Base-by-base conservation (phyloP, 2,888 invertebrate species). In the Anthrax anthrax region DNA sequence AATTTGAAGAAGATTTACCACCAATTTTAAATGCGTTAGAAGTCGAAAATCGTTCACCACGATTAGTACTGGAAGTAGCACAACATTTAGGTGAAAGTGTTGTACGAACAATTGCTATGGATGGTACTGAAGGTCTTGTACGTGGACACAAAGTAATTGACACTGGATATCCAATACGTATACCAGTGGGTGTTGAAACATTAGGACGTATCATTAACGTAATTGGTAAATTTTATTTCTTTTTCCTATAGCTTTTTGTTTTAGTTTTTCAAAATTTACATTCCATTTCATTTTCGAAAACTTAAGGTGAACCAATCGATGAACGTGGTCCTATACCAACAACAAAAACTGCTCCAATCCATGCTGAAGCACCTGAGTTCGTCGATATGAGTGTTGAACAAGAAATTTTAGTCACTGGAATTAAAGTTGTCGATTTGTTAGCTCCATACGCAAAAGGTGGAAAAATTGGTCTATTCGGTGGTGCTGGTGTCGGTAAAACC, bases 361-460 rank as follows among this genome's bases (percentile, higher is more conserved):
- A 91, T 62, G 83, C 82, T 43, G 90, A 91, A 56, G 90, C 91
- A 29, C 91, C 91, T 2, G 82, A 78, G 60, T 85, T 91, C 70
- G 80, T 82, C 13, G 89, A 91, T 32, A 84, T 92, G 81, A 87
- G 82, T 63, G 89, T 90, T 37, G 81, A 85, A 58, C 89, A 89
- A 58, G 85, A 88, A 64, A 83, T 91, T 64, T 69, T 92, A 51
- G 87, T 81, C 47, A 77, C 58, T 0, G 94, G 94, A 48, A 94
- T 92, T 63, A 94, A 92, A 70, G 92, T 94, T 51, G 91, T 94
- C 46, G 94, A 94, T 69, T 72, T 94, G 49, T 73, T 94, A 51
- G 92, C 91, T 49, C 92, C 92, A 4, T 95, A 94, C 65, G 88
- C 81, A 42, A 94, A 89, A 72, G 94, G 92, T 69, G 94, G 92